phyloP scores from a whole-genome alignment of 2,888 invertebrate genomes.

The Aromia moschata region DNA sequence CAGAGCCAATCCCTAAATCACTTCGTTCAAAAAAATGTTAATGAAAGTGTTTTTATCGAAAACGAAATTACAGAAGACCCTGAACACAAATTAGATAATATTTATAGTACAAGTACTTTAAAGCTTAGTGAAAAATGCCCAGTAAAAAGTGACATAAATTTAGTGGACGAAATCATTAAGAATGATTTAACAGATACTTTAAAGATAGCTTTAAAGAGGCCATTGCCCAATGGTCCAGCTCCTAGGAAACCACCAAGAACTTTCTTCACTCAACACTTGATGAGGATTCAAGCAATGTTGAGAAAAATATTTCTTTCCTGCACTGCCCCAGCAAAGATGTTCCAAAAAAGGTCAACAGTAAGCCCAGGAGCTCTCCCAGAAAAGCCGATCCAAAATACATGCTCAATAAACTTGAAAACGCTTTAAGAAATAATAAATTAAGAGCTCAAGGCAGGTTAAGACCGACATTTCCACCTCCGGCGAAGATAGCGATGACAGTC shows the following conservation, averaged over 20 bases:
- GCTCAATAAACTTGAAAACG: constrained; percentile 72
- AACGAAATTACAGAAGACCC: constrained; percentile 20
- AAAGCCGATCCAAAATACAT: constrained; percentile 69
- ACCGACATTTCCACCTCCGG: constrained; percentile 52
- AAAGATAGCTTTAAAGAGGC: constrained; percentile 73
- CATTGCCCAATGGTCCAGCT: constrained; percentile 75
- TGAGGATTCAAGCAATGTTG: constrained; percentile 17
- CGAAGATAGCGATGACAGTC: constrained; percentile 57
- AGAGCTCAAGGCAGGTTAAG: constrained; percentile 47
- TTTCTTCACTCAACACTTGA: constrained; percentile 58
- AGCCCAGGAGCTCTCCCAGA: constrained; percentile 37
- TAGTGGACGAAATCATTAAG: constrained; percentile 32
- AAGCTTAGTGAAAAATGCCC: constrained; percentile 43
- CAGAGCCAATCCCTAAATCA: constrained; percentile 58
- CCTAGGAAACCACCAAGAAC: constrained; percentile 80
- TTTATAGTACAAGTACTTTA: constrained; percentile 52
- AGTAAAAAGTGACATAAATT: constrained; percentile 1
- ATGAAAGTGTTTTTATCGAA: constrained; percentile 22
- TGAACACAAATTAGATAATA: constrained; percentile 34
- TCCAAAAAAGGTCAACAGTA: constrained; percentile 34
- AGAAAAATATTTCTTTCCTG: constrained; percentile 47
- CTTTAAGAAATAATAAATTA: constrained; percentile 65
- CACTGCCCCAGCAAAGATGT: constrained; percentile 39
- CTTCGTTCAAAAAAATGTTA: constrained; percentile 46
- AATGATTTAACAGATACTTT: constrained; percentile 67